Conservation (phyloP, 1,140 invertebrate genomes). For the Pogonomyrmex barbatus region DNA sequence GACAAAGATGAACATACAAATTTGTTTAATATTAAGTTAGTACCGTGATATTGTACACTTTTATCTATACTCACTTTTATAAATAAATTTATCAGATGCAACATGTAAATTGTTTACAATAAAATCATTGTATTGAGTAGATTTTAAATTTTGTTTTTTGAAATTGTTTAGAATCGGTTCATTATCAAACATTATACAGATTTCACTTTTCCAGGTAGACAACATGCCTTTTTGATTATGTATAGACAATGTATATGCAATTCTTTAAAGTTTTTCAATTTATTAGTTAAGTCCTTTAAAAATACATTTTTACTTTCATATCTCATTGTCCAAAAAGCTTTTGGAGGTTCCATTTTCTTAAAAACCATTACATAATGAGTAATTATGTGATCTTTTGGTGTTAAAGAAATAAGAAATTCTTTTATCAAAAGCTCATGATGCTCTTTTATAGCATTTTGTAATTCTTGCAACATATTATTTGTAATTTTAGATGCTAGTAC, state of each 20-base stretch:
- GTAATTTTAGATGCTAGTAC: neutral
- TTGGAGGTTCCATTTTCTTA: neutral
- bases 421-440: neutral
- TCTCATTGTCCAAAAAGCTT: neutral
- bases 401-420: neutral
- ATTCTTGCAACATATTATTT: neutral
- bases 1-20: conserved; percentile 21
- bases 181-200: neutral
- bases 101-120: neutral
- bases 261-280: conserved; percentile 37
- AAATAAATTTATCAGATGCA: neutral
- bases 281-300: conserved; percentile 18
- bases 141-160: neutral
- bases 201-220: neutral
- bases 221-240: neutral
- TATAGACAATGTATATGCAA: neutral
- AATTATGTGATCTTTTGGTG: conserved; percentile 21
- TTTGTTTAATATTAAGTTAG: conserved; percentile 33
- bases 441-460: conserved; percentile 1
- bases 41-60: neutral
- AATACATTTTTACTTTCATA: conserved; percentile 10
- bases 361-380: conserved; percentile 5
- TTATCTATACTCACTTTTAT: too few relatives aligned
- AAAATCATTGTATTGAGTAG: neutral
- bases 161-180: neutral